phyloP scores from a whole-genome alignment of 2,888 invertebrate genomes.

The Lumbricus terrestris region DNA sequence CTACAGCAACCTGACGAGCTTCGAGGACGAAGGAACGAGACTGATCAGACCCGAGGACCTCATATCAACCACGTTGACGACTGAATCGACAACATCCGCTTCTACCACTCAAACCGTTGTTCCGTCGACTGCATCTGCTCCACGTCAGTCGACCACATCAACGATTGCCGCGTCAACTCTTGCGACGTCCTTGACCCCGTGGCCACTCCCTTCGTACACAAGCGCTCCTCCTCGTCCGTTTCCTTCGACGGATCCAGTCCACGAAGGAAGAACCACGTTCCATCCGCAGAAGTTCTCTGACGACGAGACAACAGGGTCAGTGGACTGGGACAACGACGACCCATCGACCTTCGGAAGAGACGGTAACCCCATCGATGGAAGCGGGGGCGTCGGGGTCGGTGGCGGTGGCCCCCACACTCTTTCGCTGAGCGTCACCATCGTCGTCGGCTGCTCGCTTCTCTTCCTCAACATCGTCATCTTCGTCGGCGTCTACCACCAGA shows the following conservation, averaged over 20 bases:
- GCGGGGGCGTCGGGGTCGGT: no score
- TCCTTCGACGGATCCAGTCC: background rate
- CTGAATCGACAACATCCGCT: background rate
- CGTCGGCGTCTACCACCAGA: conserved; percentile 88
- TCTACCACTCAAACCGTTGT: background rate
- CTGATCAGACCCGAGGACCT: background rate
- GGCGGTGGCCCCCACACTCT: no score
- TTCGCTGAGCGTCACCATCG: conserved; percentile 66
- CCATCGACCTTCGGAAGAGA: background rate
- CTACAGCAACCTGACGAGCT: conserved; percentile 80
- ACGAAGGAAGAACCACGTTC: background rate
- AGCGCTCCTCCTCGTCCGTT: background rate
- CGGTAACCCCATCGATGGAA: background rate
- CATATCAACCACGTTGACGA: background rate
- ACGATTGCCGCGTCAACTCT: background rate
- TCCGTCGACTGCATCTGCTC: background rate
- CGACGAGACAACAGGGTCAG: background rate
- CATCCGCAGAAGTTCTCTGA: background rate
- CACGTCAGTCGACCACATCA: background rate
- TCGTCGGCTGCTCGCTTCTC: conserved; percentile 87
- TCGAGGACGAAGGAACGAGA: conserved; percentile 68
- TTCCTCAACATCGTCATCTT: conserved; percentile 89
- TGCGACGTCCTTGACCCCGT: background rate
- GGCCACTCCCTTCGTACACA: background rate
- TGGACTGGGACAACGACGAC: conserved; percentile 1